Evolutionary conservation across 2,888 invertebrate species (phyloP).

Genomic region (Pandemis corylana): DNA sequence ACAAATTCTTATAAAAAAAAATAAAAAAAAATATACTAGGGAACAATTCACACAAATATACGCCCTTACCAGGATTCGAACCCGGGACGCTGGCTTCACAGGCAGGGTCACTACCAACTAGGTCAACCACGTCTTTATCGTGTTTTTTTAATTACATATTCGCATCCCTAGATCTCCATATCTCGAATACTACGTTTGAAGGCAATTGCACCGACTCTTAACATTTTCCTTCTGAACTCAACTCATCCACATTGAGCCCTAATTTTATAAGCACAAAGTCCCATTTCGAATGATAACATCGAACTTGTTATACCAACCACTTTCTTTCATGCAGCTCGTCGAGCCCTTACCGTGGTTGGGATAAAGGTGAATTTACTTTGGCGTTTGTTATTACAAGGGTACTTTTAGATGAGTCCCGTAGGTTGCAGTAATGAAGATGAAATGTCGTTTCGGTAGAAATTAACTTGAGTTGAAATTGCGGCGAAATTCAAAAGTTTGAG

Average conservation of each 20-base stretch:
- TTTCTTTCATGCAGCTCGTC: conserved; percentile 1
- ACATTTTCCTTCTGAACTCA: conserved; percentile 43
- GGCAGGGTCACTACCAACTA: too few species aligned
- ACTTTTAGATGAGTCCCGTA: conserved; percentile 37
- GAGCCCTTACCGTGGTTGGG: neutral
- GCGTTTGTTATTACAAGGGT: conserved; percentile 1
- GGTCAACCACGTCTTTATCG: too few species aligned
- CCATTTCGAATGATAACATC: conserved; percentile 35
- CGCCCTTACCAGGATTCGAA: too few species aligned
- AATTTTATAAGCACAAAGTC: conserved; percentile 31
- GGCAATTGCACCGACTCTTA: conserved; percentile 54
- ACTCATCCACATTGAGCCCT: conserved; percentile 15
- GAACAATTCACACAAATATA: too few species aligned
- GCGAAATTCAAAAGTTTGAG: conserved; percentile 37
- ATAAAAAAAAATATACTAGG: too few species aligned
- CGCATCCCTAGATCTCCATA: conserved; percentile 45
- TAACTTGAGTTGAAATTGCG: conserved; percentile 38
- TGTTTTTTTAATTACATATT: neutral
- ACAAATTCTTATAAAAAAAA: too few species aligned
- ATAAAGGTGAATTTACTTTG: conserved; percentile 21
- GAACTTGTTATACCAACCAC: conserved; percentile 11
- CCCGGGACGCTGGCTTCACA: neutral
- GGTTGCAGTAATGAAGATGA: conserved; percentile 42
- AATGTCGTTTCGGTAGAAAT: conserved; percentile 41
- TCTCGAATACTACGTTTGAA: conserved; percentile 48